Base-by-base conservation (phyloP, 1,140 invertebrate species). In the Zaprionus inermis region DNA sequence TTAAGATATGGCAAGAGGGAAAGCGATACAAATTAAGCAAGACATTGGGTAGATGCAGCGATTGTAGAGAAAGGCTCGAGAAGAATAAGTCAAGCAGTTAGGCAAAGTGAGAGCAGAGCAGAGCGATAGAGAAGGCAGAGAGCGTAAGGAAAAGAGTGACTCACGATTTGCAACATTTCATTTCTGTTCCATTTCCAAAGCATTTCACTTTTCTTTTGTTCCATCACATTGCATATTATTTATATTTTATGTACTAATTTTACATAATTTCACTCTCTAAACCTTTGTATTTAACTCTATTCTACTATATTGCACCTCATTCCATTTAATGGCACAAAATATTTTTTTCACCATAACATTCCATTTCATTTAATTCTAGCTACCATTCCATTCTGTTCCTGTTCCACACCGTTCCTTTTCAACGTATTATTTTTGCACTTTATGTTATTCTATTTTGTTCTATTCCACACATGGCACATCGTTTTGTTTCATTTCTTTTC, bases 1-100 rank as follows among this genome's bases (percentile, higher is more conserved):
- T 49, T 22, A 49, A 49, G 44, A 49, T 41, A 22, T 28, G 20
- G 22, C 60, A 24, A 54, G 32, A 38, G 28, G 18, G 16, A 28
- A 54, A 32, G 14, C 14, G 60, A 5, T 4, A 63, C n/a, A 38
- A 22, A 54, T 30, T 63, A 52, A 22, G 22, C 9, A n/a, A 28
- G 34, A 36, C 20, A 7, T 38, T 24, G 22, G 16, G 1, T 16
- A 36, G 16, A 56, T 32, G 30, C 16, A 49, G 28, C 5, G 4
- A 5, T 28, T 34, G 28, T 18, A 32, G 3, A n/a, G 11, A 20
- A 10, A 36, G 30, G 32, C 30, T 20, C 34, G 12, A 18, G n/a
- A 44, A n/a, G 6, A 41, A 41, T 41, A 16, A 1, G n/a, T 41
- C n/a, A 34, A 18, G 24, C 0, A 56, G 32, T 7, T 16, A 20